phyloP scores from a whole-genome alignment of 2,113 vertebrate species.

The Zosterops lateralis region DNA sequence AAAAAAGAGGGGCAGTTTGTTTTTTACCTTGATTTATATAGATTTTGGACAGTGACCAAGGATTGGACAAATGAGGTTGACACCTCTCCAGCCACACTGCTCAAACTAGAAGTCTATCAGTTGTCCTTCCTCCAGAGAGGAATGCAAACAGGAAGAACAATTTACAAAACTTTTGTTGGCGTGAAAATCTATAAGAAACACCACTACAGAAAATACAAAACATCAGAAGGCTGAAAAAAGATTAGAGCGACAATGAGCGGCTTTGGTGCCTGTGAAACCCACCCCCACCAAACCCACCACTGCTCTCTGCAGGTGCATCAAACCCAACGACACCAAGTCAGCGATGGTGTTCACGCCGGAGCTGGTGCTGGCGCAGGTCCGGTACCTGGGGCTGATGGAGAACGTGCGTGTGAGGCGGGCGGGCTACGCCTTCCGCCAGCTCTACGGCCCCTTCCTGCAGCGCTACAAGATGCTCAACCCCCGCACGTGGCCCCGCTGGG shows the following conservation, averaged over 20 bases:
- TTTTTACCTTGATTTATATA: too few relatives aligned
- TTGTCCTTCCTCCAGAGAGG: too few relatives aligned
- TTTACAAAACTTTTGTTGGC: too few relatives aligned
- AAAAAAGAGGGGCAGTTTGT: too few relatives aligned
- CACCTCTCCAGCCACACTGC: too few relatives aligned
- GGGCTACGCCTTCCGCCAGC: constrained; percentile 78
- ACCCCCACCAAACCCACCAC: accelerated
- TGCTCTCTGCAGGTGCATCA: constrained; percentile 72
- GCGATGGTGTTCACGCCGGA: constrained; percentile 55
- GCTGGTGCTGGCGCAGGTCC: constrained; percentile 68
- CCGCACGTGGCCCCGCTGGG: constrained; percentile 76
- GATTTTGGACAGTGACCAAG: too few relatives aligned
- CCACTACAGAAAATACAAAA: too few relatives aligned
- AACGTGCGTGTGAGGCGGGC: constrained; percentile 78
- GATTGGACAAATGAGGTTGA: too few relatives aligned
- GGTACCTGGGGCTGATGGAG: constrained; percentile 80
- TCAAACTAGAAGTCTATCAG: too few relatives aligned
- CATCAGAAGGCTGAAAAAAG: too few relatives aligned
- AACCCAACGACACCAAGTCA: constrained; percentile 75
- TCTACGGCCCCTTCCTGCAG: constrained; percentile 72
- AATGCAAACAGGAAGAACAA: too few relatives aligned
- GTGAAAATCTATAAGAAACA: too few relatives aligned
- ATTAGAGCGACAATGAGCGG: accelerated
- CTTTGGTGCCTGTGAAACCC: accelerated
- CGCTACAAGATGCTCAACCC: constrained; percentile 75